Base-by-base conservation (phyloP, 2,888 invertebrate genomes). In the Acanthococcus lagerstroemiae region DNA sequence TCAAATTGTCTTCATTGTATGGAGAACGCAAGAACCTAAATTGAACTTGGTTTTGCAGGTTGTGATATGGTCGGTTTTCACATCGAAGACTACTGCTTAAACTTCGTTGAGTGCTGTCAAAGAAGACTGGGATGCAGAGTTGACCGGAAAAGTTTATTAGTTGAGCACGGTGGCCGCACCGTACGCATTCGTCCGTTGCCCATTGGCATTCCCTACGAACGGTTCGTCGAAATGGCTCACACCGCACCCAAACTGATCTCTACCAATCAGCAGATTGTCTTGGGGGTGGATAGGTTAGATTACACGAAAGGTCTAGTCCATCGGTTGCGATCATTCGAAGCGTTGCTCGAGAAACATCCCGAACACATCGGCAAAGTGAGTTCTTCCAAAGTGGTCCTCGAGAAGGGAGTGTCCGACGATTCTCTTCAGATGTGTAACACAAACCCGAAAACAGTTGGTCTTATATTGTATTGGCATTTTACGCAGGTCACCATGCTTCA, bases 31-130 rank as follows among this genome's bases (percentile, higher is more conserved):
- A n/a, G n/a, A n/a, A n/a, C n/a, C n/a, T n/a, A 37, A 2, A n/a
- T 37, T 56, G 2, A 21, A 22, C 55, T 5, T 26, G 1, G 4
- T 60, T 67, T 9, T 68, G 46, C 66, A 73, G 76, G 75, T 5
- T 76, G 78, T 72, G 79, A 79, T 67, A 76, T 79, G 71, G 78
- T 78, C 55, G 77, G 76, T 5, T 78, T 78, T 69, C 78, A 78
- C 70, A 76, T 77, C 65, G 76, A 77, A 66, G 77, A 77, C 69
- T 77, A 77, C 71, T 76, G 77, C 68, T 70, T 75, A 44, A 77
- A 77, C 70, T 78, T 78, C 70, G 72, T 77, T 67, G 77, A 77
- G 70, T 77, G 76, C 69, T 76, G 76, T 69, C 74, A 75, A 68
- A 71, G 77, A 17, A 71, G 76, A 25, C 72, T 77, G 5, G 77